These are phyloP conservation scores for Aplidium turbinatum DNA, from an alignment of 23 tunicate genomes.

Conservation along the genomic window DNA sequence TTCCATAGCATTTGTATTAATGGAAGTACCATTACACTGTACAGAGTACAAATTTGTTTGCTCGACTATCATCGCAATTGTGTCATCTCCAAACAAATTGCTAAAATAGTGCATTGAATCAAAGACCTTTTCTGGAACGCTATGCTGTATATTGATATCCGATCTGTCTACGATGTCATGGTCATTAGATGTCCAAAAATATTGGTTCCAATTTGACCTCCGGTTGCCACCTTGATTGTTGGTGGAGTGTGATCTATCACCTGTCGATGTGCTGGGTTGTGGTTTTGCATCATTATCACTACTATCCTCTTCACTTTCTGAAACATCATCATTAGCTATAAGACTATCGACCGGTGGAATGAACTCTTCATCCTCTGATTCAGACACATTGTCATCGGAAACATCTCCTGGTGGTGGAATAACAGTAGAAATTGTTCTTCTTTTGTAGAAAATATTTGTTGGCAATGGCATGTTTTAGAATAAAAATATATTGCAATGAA, in stretches of 20 bases:
- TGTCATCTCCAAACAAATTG: slow-evolving; percentile 14
- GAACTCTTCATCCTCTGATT: slow-evolving; percentile 19
- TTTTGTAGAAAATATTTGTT: slow-evolving; percentile 22
- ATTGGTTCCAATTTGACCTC: slow-evolving; percentile 4
- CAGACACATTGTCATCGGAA: slow-evolving; percentile 19
- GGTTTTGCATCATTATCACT: slow-evolving; percentile 1
- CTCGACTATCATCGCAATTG: slow-evolving; percentile 9
- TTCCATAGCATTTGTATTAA: slow-evolving; percentile 17
- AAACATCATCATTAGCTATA: not conserved
- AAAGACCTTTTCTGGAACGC: slow-evolving; percentile 21
- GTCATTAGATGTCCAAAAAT: slow-evolving; percentile 16
- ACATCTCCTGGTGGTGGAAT: slow-evolving; percentile 21
- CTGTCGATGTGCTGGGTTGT: slow-evolving; percentile 27
- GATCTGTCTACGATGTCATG: slow-evolving; percentile 9
- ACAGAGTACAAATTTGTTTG: slow-evolving; percentile 24
- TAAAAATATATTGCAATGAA: too few species aligned
- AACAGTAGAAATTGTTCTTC: slow-evolving; percentile 2
- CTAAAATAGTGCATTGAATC: slow-evolving; percentile 13
- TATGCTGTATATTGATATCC: not conserved
- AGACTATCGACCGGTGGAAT: not conserved
- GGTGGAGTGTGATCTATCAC: slow-evolving; percentile 8
- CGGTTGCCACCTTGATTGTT: slow-evolving; percentile 12
- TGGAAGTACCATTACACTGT: slow-evolving; percentile 9
- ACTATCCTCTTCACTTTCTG: slow-evolving; percentile 6
- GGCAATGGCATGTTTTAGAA: slow-evolving; percentile 12